These are phyloP conservation scores for Percopsis transmontana DNA, from an alignment of 2,113 vertebrate genomes.

Conservation along the genomic window DNA sequence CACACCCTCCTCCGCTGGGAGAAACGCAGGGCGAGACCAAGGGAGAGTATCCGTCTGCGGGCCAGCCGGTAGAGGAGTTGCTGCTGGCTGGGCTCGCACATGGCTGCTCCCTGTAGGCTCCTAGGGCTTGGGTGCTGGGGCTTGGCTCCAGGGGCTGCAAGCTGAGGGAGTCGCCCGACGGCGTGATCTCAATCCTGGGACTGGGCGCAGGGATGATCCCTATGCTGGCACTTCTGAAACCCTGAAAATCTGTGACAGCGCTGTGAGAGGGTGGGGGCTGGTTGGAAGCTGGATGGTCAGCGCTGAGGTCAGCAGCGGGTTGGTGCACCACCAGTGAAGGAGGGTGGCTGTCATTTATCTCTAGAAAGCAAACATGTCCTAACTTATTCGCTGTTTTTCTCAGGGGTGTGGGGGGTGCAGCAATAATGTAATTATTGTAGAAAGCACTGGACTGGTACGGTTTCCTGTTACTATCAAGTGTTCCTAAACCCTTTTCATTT, in stretches of 20 bases:
- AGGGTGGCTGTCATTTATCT: constrained; percentile 80
- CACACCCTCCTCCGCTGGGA: constrained; percentile 74
- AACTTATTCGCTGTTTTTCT: background rate
- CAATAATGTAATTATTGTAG: background rate
- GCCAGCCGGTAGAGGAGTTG: constrained; percentile 95
- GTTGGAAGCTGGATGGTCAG: constrained; percentile 69
- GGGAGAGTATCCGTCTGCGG: constrained; percentile 86
- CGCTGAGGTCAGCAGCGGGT: constrained; percentile 77
- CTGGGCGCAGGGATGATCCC: constrained; percentile 81
- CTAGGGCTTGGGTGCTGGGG: constrained; percentile 76
- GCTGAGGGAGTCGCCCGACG: constrained; percentile 86
- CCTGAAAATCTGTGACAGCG: constrained; percentile 71
- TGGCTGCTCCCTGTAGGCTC: constrained; percentile 86
- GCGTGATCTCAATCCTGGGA: constrained; percentile 98
- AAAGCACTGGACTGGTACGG: too few relatives aligned
- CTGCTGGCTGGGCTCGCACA: constrained; percentile 98
- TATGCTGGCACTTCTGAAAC: constrained; percentile 58
- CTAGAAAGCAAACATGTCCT: background rate
- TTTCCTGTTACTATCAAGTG: background rate
- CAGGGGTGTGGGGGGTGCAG: background rate
- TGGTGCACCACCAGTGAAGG: constrained; percentile 81
- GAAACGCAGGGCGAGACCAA: constrained; percentile 90
- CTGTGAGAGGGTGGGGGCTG: constrained; percentile 55
- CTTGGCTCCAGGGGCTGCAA: constrained; percentile 80
- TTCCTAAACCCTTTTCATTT: background rate